Evolutionary conservation across 2,888 invertebrate species (phyloP).

Genomic region (Hoplodrina ambigua): DNA sequence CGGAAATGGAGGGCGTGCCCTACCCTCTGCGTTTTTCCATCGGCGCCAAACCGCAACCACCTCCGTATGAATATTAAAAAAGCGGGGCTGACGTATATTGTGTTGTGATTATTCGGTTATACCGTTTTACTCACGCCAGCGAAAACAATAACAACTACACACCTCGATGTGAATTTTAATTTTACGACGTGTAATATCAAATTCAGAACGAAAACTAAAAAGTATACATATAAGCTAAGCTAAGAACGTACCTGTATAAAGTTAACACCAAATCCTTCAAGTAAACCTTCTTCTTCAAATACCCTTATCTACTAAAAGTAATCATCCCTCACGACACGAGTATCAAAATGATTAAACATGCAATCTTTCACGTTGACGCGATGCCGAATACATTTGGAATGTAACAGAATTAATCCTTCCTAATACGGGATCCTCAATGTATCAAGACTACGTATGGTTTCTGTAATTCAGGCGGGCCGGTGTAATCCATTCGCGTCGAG

Average conservation of each 20-base stretch:
- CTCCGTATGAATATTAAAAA: slow-evolving; percentile 74
- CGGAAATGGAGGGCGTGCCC: slow-evolving; percentile 86
- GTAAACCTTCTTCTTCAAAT: slow-evolving; percentile 14
- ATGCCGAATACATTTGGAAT: slow-evolving; percentile 80
- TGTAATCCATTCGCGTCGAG: slow-evolving; percentile 85
- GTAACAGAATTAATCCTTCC: slow-evolving; percentile 84
- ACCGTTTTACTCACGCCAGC: slow-evolving; percentile 16
- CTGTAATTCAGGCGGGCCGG: slow-evolving; percentile 87
- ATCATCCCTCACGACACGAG: slow-evolving; percentile 37
- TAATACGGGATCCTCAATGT: slow-evolving; percentile 85
- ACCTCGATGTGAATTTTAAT: not conserved
- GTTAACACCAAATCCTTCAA: not conserved
- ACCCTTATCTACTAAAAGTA: slow-evolving; percentile 24
- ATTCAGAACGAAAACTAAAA: not conserved
- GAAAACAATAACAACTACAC: slow-evolving; percentile 16
- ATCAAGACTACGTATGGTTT: slow-evolving; percentile 87
- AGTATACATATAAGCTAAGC: not conserved
- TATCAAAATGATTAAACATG: slow-evolving; percentile 65
- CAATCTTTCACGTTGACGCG: slow-evolving; percentile 75
- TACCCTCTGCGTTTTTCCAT: slow-evolving; percentile 77
- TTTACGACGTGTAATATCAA: slow-evolving; percentile 7
- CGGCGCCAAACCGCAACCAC: slow-evolving; percentile 74
- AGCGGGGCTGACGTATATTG: slow-evolving; percentile 47
- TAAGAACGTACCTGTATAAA: not conserved
- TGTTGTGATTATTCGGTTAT: slow-evolving; percentile 48